Conservation (phyloP, 2,113 vertebrate species). For the Arizona elegans region DNA sequence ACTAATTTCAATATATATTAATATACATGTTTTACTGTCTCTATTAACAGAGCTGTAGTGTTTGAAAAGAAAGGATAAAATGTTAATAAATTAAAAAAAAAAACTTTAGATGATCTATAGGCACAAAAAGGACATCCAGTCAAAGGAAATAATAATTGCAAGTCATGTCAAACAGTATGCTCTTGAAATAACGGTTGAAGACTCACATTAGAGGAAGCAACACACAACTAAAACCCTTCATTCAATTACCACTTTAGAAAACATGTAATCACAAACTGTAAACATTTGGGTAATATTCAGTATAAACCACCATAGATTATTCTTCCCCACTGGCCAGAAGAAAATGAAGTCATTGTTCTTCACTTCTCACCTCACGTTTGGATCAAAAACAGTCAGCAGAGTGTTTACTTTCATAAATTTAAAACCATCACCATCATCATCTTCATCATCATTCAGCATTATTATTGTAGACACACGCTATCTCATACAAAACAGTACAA, state of each 20-base stretch:
- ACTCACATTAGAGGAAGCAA: background rate
- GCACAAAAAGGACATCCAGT: slow-evolving; percentile 16
- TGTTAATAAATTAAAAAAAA: background rate
- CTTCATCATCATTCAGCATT: background rate
- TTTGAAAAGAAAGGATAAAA: background rate
- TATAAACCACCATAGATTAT: background rate
- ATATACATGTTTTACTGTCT: background rate
- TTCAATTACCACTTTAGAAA: background rate
- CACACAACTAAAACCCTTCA: slow-evolving; percentile 6
- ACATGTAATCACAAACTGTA: background rate
- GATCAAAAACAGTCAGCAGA: background rate
- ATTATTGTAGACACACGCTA: background rate
- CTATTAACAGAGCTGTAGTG: slow-evolving; percentile 15
- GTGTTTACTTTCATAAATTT: background rate
- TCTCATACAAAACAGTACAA: background rate
- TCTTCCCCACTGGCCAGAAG: background rate
- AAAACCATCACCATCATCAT: background rate
- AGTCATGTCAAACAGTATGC: background rate
- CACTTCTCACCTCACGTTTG: background rate
- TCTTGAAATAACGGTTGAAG: slow-evolving; percentile 7
- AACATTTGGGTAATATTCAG: background rate
- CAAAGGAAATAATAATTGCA: background rate
- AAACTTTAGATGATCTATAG: background rate
- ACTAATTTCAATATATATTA: background rate
- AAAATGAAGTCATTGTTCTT: background rate